A percentile compares a stretch with the other conserved stretches of the same genome.
These are phyloP conservation scores for Dreissena rostriformis DNA, from an alignment of 1,140 invertebrate genomes.

Conservation along the genomic window DNA sequence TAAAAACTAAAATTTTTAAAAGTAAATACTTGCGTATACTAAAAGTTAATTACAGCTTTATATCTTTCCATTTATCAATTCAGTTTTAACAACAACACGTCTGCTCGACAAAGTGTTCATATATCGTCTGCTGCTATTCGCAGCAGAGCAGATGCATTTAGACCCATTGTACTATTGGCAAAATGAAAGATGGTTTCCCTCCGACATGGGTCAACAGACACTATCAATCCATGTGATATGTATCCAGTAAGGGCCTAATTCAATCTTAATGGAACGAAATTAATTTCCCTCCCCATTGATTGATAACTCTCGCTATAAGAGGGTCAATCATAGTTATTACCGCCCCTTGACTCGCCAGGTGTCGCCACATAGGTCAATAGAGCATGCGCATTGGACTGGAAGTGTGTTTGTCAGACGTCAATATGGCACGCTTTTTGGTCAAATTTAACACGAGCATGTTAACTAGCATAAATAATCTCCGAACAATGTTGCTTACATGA, in stretches of 20 bases:
- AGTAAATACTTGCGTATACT: too few species aligned
- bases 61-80: too few species aligned
- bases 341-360: slow-evolving; percentile 55
- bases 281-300: slow-evolving; percentile 55
- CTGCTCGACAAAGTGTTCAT: too few species aligned
- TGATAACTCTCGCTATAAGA: slow-evolving; percentile 49
- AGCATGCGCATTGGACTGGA: slow-evolving; percentile 26
- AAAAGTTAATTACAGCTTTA: too few species aligned
- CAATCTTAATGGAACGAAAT: slow-evolving; percentile 61
- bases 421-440: too few species aligned
- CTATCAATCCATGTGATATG: slow-evolving; percentile 55
- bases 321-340: slow-evolving; percentile 53
- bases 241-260: slow-evolving; percentile 57
- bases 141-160: too few species aligned
- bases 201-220: slow-evolving; percentile 26
- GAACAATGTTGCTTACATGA: too few species aligned
- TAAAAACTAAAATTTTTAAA: too few species aligned
- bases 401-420: background rate
- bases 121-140: too few species aligned
- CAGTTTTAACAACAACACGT: too few species aligned
- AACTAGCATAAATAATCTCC: too few species aligned
- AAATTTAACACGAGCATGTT: too few species aligned
- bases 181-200: slow-evolving; percentile 42
- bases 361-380: slow-evolving; percentile 41
- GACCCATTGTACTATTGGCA: slow-evolving; percentile 50